Percentiles rank a stretch among this genome's conserved stretches.
phyloP scores from a whole-genome alignment of 2,888 invertebrate species.

The Coelopa pilipes region DNA sequence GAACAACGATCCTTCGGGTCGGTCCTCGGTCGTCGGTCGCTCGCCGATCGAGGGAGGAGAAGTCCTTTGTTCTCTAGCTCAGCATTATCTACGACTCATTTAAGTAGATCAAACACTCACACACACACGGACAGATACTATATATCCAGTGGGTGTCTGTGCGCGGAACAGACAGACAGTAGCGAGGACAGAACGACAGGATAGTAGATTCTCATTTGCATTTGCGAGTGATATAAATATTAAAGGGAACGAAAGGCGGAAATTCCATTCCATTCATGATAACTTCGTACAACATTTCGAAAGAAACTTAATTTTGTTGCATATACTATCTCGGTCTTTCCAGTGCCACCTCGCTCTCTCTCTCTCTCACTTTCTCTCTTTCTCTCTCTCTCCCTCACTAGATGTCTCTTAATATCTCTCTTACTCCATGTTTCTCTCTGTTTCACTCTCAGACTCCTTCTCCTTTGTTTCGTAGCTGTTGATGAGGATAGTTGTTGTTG shows the following conservation, averaged over 20 bases:
- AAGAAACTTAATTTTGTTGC: constrained; percentile 11
- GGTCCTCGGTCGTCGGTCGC: no score
- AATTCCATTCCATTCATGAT: constrained; percentile 36
- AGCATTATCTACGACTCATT: constrained; percentile 26
- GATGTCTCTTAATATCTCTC: no score
- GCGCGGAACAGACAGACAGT: constrained; percentile 18
- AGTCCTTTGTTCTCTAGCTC: constrained; percentile 8
- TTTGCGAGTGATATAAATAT: constrained; percentile 6
- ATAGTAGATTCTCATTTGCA: neutral
- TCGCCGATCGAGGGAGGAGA: neutral
- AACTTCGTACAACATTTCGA: constrained; percentile 12
- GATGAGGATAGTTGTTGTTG: neutral
- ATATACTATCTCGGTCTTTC: no score
- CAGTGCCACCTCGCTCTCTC: no score
- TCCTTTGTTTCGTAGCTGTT: neutral
- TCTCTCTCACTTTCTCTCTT: no score
- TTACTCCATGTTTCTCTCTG: neutral
- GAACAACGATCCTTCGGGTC: no score
- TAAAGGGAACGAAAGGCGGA: constrained; percentile 9
- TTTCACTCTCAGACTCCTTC: no score
- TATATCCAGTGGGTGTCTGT: no score
- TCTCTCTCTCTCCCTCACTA: no score
- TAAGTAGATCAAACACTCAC: neutral
- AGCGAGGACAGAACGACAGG: neutral
- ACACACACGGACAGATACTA: constrained; percentile 21